Percentiles rank a stretch among this genome's conserved stretches.
These are phyloP conservation scores for Busseola fusca DNA, from an alignment of 2,888 invertebrate genomes.

Conservation along the genomic window DNA sequence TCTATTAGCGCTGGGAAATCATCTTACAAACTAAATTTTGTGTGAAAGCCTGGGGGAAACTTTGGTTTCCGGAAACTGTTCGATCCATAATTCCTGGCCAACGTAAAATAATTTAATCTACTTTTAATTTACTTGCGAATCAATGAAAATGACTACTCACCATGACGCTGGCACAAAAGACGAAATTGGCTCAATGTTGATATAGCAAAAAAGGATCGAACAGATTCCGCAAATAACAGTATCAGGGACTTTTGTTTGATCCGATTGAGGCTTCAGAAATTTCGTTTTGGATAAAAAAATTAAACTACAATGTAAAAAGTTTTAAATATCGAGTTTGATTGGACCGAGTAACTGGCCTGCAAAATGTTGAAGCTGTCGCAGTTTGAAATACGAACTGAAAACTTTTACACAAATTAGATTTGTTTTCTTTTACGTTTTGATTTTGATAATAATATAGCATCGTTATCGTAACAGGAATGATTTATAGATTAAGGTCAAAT, in stretches of 20 bases:
- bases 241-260: slow-evolving; percentile 29
- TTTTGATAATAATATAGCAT: slow-evolving; percentile 19
- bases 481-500: neutral
- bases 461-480: slow-evolving; percentile 4
- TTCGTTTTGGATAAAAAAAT: slow-evolving; percentile 32
- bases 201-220: slow-evolving; percentile 25
- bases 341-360: slow-evolving; percentile 29
- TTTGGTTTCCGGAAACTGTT: slow-evolving; percentile 1
- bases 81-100: slow-evolving; percentile 18
- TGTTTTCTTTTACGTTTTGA: slow-evolving; percentile 17
- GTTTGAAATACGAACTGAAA: slow-evolving; percentile 46
- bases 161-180: slow-evolving; percentile 13
- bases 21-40: slow-evolving; percentile 41
- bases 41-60: slow-evolving; percentile 21
- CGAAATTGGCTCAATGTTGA: slow-evolving; percentile 13
- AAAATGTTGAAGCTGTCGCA: slow-evolving; percentile 15
- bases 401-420: slow-evolving; percentile 21
- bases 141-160: slow-evolving; percentile 8
- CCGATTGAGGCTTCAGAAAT: slow-evolving; percentile 37
- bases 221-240: slow-evolving; percentile 33
- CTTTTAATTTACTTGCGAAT: slow-evolving; percentile 13
- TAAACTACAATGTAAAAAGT: slow-evolving; percentile 40
- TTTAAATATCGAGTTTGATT: slow-evolving; percentile 47
- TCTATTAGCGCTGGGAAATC: slow-evolving; percentile 39
- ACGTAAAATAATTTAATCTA: slow-evolving; percentile 3